Evolutionary conservation across 1,140 invertebrate species (phyloP), one percentile per base, ranked within the genome.

Genomic region (Drosophila lowei): DNA sequence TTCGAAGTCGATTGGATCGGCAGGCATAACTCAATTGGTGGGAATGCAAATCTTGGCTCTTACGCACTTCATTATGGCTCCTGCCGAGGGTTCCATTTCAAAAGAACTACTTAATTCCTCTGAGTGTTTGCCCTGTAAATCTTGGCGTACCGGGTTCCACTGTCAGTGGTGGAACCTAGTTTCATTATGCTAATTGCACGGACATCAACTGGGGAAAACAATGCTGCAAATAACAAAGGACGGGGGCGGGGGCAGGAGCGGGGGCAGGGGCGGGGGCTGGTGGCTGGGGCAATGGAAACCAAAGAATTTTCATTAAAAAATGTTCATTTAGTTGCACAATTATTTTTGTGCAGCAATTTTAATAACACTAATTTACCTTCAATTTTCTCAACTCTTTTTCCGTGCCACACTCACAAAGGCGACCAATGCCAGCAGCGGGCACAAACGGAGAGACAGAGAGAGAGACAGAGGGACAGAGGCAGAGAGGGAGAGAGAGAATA

Each of bases 361-460:
- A 89, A 88, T 89, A 88, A 83, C 76, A 84, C 75, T 88, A 88
- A 88, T 88, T 88, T 88, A 73, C 79, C 79, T 84, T 73, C 72
- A 83, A 79, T 79, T 89, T 76, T 48, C 34, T 13, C 64, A 83
- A 71, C 75, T 88, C 71, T 66, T 77, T 60, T 66, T 43, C 48
- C 34, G 25, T 38, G 48, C n/a, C 11, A 34, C 25, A 30, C 18
- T 18, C 25, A 80, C 63, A 81, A 81, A 63, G 65, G 46, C 56
- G 56, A 57, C 61, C 59, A 57, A 59, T 48, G 54, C 34, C 3
- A 30, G 30, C 2, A 30, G 30, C 30, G 30, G 7, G 55, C 43
- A 59, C 6, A 57, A 57, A 9, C 8, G 8, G 8, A 30, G 28
- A 72, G 41, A n/a, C 23, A 21, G 11, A 23, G 6, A 43, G 42